A percentile compares a stretch with the other conserved stretches of the same genome.
phyloP scores from a whole-genome alignment of 2,888 invertebrate species.

The Drosophila quinaria region DNA sequence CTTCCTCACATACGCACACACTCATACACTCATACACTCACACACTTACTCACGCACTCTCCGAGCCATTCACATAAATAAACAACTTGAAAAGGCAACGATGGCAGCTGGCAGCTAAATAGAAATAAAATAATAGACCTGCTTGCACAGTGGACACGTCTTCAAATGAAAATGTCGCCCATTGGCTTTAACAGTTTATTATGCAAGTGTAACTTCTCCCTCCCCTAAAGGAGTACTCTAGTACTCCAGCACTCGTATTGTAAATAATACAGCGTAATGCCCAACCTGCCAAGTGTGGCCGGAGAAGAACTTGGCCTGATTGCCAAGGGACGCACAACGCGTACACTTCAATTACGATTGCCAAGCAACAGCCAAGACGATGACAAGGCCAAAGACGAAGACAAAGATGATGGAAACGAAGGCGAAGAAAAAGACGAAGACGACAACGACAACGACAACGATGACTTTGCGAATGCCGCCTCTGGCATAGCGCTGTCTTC shows the following conservation, averaged over 20 bases:
- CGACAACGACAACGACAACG: slow-evolving; percentile 10
- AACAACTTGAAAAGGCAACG: slow-evolving; percentile 59
- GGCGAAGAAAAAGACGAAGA: slow-evolving; percentile 7
- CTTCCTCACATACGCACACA: slow-evolving; percentile 43
- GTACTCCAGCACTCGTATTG: slow-evolving; percentile 47
- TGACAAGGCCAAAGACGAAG: slow-evolving; percentile 12
- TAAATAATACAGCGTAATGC: slow-evolving; percentile 76
- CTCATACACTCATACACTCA: slow-evolving; percentile 4
- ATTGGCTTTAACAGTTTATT: slow-evolving; percentile 72
- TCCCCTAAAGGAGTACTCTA: neutral
- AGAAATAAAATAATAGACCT: slow-evolving; percentile 74
- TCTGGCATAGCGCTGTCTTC: slow-evolving; percentile 49
- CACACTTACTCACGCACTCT: slow-evolving; percentile 9
- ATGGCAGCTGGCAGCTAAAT: slow-evolving; percentile 44
- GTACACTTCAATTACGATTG: slow-evolving; percentile 76
- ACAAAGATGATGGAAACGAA: slow-evolving; percentile 3
- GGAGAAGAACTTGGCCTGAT: slow-evolving; percentile 48
- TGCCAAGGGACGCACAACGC: slow-evolving; percentile 61
- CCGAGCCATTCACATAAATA: slow-evolving; percentile 72
- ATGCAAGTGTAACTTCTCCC: slow-evolving; percentile 50
- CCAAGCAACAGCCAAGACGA: slow-evolving; percentile 44
- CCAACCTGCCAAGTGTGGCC: slow-evolving; percentile 64
- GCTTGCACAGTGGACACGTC: slow-evolving; percentile 31
- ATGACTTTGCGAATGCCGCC: slow-evolving; percentile 46
- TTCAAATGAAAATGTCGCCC: slow-evolving; percentile 78